Conservation (phyloP, 1,140 invertebrate species). For the Zaprionus vittiger region DNA sequence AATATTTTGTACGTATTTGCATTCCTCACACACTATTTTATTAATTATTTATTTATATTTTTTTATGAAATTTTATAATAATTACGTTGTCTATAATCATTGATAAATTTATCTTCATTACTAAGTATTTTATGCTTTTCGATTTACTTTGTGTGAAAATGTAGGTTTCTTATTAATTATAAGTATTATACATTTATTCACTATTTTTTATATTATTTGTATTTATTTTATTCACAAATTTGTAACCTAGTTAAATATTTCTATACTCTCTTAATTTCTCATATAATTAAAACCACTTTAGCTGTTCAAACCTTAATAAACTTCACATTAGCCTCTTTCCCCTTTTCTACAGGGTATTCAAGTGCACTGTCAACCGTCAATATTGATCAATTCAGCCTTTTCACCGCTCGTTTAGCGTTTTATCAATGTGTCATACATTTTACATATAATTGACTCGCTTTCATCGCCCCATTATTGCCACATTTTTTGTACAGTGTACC, state of each 20-base stretch:
- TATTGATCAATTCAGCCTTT: slow-evolving; percentile 60
- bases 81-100: not conserved
- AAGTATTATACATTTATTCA: not conserved
- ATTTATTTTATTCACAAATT: not conserved
- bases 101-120: not conserved
- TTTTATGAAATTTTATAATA: not conserved
- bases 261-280: no score
- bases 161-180: not conserved
- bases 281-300: not conserved
- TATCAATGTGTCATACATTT: slow-evolving; percentile 59
- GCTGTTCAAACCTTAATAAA: not conserved
- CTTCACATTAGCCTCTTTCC: not conserved
- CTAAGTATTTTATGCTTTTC: not conserved
- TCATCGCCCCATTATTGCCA: slow-evolving; percentile 1
- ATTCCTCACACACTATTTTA: not conserved
- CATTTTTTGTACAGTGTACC: slow-evolving; percentile 13
- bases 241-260: not conserved
- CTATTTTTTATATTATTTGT: not conserved
- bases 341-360: slow-evolving; percentile 12
- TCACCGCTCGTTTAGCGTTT: slow-evolving; percentile 63
- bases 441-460: slow-evolving; percentile 11
- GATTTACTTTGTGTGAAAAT: no score
- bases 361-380: slow-evolving; percentile 7
- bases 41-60: not conserved
- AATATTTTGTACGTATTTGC: no score